These are phyloP conservation scores for Nymphalis urticae DNA, from an alignment of 2,888 invertebrate species.

Conservation along the genomic window DNA sequence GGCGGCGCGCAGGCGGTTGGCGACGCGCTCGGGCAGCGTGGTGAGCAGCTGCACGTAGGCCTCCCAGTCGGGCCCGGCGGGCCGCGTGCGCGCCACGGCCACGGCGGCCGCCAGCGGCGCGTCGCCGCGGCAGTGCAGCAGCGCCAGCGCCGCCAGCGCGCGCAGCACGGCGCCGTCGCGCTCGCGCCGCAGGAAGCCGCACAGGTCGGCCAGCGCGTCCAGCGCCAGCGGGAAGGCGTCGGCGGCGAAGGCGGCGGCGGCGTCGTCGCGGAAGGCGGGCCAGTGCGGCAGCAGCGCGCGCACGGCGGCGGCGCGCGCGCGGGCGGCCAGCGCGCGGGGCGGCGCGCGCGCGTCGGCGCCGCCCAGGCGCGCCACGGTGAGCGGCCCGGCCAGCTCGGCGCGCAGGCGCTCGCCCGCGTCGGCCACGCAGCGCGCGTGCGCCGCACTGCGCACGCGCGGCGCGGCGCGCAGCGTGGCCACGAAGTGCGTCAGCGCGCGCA, in stretches of 20 bases:
- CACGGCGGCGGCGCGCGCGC: constrained; percentile 75
- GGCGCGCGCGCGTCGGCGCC: constrained; percentile 65
- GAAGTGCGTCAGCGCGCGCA: too few relatives aligned
- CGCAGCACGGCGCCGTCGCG: too few relatives aligned
- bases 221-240: too few relatives aligned
- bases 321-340: constrained; percentile 67
- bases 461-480: too few relatives aligned
- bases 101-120: too few relatives aligned
- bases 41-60: constrained; percentile 83
- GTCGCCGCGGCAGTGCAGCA: too few relatives aligned
- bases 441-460: constrained; percentile 61
- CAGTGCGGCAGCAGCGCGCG: constrained; percentile 80
- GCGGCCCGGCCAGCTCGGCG: constrained; percentile 75
- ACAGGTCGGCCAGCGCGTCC: too few relatives aligned
- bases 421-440: constrained; percentile 51
- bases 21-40: constrained; percentile 86
- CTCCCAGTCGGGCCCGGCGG: constrained; percentile 80
- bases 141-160: too few relatives aligned
- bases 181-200: too few relatives aligned
- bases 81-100: constrained; percentile 77
- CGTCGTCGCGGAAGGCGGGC: too few relatives aligned
- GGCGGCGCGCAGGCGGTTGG: constrained; percentile 83
- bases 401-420: constrained; percentile 42
- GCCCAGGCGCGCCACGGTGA: constrained; percentile 85
- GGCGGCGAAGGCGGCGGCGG: too few relatives aligned